Base-by-base conservation (phyloP, 2,113 vertebrate species). In the Thryonomys swinderianus region DNA sequence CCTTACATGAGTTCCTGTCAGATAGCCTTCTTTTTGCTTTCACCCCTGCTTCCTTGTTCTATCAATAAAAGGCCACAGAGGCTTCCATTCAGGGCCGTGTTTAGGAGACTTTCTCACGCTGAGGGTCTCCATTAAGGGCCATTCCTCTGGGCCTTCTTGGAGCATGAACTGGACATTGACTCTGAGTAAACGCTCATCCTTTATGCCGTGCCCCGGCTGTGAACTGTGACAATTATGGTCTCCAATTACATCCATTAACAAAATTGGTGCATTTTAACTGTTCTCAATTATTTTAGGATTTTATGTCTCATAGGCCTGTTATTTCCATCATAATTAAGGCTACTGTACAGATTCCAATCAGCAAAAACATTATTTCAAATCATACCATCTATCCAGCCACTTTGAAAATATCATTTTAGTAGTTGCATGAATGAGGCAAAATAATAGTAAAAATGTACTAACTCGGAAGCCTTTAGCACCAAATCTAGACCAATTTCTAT, bases 351-450 rank as follows among this genome's bases (percentile, higher is more conserved):
- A 90, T 59, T 95, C 42, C 80, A 67, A 59, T 23, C 30, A 51
- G 59, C 14, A 30, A 76, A 5, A 90, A n/a, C 76, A 74, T 45
- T 90, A 4, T 88, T 91, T 88, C 40, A 74, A 69, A 13, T 25
- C 27, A 73, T 25, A 69, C 21, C 6, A 81, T 62, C 64, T 74
- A 62, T 23, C 5, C 27, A 69, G 37, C 1, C 27, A 18, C 37
- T 30, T 4, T n/a, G 74, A 84, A 88, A 88, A 90, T 69, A 61
- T 0, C 27, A 45, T 59, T 74, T 66, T 64, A 74, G 21, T 74
- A 30, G 14, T 73, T 82, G 88, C 14, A 81, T 30, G 85, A 93
- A 45, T 78, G 37, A 90, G 8, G 16, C 4, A 80, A 96, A 93
- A 59, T 6, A 86, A 53, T 3, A 69, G 45, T 13, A 34, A 82